phyloP scores from a whole-genome alignment of 2,113 vertebrate species.

The Marmota flaviventris region DNA sequence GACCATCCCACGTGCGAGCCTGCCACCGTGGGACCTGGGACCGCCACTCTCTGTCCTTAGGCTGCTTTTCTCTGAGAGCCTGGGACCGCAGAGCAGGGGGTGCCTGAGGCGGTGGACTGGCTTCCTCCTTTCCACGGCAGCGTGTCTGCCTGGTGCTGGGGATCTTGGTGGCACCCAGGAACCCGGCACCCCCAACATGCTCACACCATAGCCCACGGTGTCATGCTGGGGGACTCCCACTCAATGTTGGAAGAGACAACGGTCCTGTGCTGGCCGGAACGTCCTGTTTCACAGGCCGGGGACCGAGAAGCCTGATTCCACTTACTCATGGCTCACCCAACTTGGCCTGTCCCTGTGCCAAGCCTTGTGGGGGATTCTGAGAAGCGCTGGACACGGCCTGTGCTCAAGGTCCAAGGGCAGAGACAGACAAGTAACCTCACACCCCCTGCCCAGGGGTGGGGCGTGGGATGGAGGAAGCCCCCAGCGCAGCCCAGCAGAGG shows the following conservation, averaged over 20 bases:
- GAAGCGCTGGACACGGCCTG: not conserved
- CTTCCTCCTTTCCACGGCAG: not conserved
- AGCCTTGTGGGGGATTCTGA: slow-evolving; percentile 6
- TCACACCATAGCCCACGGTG: not conserved
- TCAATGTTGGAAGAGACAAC: not conserved
- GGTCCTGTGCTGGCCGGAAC: not conserved
- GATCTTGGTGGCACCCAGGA: not conserved
- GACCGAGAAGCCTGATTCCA: not conserved
- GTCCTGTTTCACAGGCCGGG: not conserved
- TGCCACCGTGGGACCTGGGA: not conserved
- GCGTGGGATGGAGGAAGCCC: not conserved
- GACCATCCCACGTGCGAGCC: not conserved
- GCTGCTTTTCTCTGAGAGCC: not conserved
- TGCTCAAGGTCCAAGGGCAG: not conserved
- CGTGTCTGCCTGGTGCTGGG: not conserved
- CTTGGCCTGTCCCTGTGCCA: not conserved
- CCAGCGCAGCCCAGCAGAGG: not conserved
- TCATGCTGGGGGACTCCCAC: too few species aligned
- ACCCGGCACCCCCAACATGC: not conserved
- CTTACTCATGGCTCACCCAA: not conserved
- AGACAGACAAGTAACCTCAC: not conserved
- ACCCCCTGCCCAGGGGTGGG: not conserved
- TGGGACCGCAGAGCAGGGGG: not conserved
- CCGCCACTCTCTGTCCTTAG: not conserved
- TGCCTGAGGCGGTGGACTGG: not conserved